phyloP scores from a whole-genome alignment of 2,797 vertebrate genomes.

The Arrhamphus sclerolepis region DNA sequence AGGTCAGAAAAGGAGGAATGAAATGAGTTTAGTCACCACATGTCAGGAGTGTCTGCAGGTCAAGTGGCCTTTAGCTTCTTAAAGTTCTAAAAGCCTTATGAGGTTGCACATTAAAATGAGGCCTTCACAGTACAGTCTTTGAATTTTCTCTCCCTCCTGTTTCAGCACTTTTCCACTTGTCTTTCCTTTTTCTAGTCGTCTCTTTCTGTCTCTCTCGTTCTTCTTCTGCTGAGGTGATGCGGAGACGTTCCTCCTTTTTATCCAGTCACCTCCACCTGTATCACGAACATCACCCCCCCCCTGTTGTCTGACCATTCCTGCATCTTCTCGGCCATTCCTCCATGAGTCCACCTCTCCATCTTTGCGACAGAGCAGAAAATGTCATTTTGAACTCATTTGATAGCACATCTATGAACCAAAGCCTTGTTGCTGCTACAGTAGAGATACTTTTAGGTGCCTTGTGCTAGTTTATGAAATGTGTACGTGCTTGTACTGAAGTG shows the following conservation, averaged over 20 bases:
- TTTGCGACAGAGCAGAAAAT: slow-evolving; percentile 22
- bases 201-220: slow-evolving; percentile 17
- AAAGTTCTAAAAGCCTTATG: too few relatives aligned
- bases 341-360: slow-evolving; percentile 12
- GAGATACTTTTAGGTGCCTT: slow-evolving; percentile 75
- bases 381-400: neutral
- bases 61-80: too few relatives aligned
- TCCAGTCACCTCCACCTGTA: slow-evolving; percentile 28
- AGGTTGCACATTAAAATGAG: too few relatives aligned
- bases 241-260: slow-evolving; percentile 42
- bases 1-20: too few relatives aligned
- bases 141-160: too few relatives aligned
- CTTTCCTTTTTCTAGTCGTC: slow-evolving; percentile 28
- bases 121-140: too few relatives aligned
- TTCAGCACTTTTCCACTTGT: neutral
- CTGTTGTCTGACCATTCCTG: neutral
- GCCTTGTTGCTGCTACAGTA: slow-evolving; percentile 59
- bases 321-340: slow-evolving; percentile 20
- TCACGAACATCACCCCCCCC: slow-evolving; percentile 20
- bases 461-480: slow-evolving; percentile 45
- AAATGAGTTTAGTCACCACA: too few relatives aligned
- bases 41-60: too few relatives aligned
- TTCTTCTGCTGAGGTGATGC: slow-evolving; percentile 22
- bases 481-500: slow-evolving; percentile 18
- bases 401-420: slow-evolving; percentile 53